Evolutionary conservation across 2,888 invertebrate genomes (phyloP).

Genomic region (Furcula furcula): DNA sequence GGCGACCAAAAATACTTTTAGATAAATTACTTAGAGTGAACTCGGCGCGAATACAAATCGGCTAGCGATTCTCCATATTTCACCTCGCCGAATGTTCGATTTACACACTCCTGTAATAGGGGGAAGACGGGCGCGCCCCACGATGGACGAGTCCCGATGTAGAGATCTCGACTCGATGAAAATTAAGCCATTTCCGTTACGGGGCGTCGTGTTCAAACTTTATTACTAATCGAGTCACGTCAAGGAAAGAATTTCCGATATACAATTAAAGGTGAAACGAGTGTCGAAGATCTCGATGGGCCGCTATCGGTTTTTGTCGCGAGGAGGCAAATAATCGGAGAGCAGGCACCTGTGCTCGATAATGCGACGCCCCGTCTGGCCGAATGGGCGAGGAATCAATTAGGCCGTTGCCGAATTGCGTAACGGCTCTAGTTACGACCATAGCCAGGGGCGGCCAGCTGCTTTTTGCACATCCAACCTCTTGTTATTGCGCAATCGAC

Average conservation of each 20-base stretch:
- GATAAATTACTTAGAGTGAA: constrained; percentile 71
- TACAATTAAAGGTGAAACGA: constrained; percentile 70
- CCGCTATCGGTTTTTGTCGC: constrained; percentile 61
- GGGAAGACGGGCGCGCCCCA: constrained; percentile 33
- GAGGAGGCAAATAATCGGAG: constrained; percentile 66
- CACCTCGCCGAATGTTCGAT: constrained; percentile 63
- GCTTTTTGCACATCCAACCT: constrained; percentile 77
- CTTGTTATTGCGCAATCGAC: constrained; percentile 76
- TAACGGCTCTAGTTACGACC: constrained; percentile 78
- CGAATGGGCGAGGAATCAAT: constrained; percentile 79
- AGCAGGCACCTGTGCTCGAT: constrained; percentile 75
- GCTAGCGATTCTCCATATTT: constrained; percentile 68
- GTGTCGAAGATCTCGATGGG: constrained; percentile 57
- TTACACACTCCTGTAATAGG: constrained; percentile 64
- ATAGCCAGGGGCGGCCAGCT: constrained; percentile 71
- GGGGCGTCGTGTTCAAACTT: constrained; percentile 53
- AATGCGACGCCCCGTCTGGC: constrained; percentile 77
- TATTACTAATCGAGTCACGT: constrained; percentile 70
- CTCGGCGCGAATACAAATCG: constrained; percentile 74
- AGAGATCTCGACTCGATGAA: constrained; percentile 49
- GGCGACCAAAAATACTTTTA: constrained; percentile 71
- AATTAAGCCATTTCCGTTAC: constrained; percentile 70
- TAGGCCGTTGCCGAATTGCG: constrained; percentile 77
- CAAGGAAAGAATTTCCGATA: constrained; percentile 71
- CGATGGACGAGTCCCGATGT: constrained; percentile 45